phyloP scores from a whole-genome alignment of 92 coral and sea anemone species.

The Hydrozoanthus gracilis region DNA sequence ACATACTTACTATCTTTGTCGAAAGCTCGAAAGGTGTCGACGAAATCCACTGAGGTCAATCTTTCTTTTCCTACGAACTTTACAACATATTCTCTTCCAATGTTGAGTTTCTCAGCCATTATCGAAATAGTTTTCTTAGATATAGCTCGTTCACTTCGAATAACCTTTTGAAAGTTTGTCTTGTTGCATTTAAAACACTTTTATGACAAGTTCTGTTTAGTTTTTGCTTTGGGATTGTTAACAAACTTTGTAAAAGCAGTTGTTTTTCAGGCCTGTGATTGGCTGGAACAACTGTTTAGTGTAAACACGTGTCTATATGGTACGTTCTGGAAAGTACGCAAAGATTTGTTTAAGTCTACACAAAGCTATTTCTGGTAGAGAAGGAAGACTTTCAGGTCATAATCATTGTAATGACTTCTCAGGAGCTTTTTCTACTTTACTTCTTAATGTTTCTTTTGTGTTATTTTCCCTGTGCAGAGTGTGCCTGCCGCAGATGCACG shows the following conservation, averaged over 20 bases:
- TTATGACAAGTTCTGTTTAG: not conserved
- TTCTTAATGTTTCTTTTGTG: too few species aligned
- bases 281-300: not conserved
- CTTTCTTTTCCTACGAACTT: conserved; percentile 41
- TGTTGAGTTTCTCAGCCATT: conserved; percentile 35
- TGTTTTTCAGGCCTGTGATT: not conserved
- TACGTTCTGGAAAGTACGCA: conserved; percentile 1
- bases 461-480: not conserved
- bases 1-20: conserved; percentile 46
- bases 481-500: not conserved
- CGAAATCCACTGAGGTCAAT: conserved; percentile 35
- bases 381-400: too few species aligned
- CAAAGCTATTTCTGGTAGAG: not conserved
- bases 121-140: not conserved
- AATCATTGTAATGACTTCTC: too few species aligned
- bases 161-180: not conserved
- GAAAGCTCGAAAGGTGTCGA: conserved; percentile 18
- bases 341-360: not conserved
- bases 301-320: not conserved
- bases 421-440: too few species aligned
- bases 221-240: not conserved
- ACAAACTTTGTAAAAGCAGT: not conserved
- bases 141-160: not conserved
- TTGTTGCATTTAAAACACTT: too few species aligned
- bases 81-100: conserved; percentile 28